Evolutionary conservation across 2,797 vertebrate species (phyloP).

Genomic region (Luscinia luscinia): DNA sequence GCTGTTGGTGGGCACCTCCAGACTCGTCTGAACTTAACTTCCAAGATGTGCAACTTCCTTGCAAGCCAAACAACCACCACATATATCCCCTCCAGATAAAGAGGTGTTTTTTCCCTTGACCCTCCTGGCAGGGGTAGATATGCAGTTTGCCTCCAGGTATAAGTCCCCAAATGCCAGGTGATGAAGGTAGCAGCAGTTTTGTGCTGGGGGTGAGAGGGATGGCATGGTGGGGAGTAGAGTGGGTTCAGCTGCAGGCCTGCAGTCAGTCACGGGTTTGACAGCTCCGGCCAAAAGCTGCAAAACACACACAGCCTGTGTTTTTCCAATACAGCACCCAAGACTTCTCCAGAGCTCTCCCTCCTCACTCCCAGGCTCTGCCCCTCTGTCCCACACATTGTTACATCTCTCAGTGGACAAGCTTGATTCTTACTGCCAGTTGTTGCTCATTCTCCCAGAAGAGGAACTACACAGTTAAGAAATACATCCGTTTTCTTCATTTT

Average conservation of each 20-base stretch:
- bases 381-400: accelerated
- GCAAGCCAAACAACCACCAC: neutral
- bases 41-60: neutral
- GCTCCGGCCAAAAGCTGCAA: neutral
- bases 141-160: neutral
- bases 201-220: neutral
- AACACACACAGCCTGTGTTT: accelerated
- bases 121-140: neutral
- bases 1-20: neutral
- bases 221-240: accelerated
- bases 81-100: neutral
- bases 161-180: neutral
- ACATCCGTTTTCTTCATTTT: neutral
- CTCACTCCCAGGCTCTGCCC: accelerated
- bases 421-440: neutral
- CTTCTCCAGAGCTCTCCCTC: neutral
- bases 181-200: neutral
- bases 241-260: neutral
- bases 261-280: neutral
- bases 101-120: neutral
- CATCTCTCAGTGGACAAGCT: neutral
- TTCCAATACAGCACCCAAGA: neutral
- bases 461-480: neutral
- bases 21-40: neutral
- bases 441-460: neutral